Evolutionary conservation across 2,113 vertebrate species (phyloP).

Genomic region (Neolamprologus fasciatus): DNA sequence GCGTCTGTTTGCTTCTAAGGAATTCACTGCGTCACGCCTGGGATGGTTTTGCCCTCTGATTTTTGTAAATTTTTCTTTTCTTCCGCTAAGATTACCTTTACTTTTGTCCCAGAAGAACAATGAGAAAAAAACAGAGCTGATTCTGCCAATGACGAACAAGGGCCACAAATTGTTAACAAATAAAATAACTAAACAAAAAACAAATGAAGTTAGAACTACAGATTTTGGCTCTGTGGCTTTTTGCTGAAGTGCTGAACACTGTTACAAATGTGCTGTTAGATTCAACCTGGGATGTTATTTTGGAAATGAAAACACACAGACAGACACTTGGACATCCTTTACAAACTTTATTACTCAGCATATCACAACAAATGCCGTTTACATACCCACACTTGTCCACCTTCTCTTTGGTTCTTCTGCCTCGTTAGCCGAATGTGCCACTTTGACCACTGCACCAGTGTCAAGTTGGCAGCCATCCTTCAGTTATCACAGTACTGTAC

Average conservation of each 20-base stretch:
- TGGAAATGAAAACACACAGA: background rate
- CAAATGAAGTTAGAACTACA: background rate
- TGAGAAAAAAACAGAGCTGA: background rate
- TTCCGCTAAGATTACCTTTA: background rate
- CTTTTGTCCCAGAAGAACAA: background rate
- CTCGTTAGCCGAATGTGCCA: background rate
- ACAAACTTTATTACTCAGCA: background rate
- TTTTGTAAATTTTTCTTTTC: background rate
- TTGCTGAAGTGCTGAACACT: background rate
- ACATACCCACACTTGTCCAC: background rate
- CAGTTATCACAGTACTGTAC: constrained; percentile 99
- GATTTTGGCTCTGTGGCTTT: background rate
- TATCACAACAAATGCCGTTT: background rate
- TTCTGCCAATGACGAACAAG: background rate
- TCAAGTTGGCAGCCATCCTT: constrained; percentile 99
- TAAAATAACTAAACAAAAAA: background rate
- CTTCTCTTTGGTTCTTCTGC: background rate
- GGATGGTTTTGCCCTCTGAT: background rate
- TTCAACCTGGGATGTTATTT: background rate
- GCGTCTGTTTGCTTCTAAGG: background rate
- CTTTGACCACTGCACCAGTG: constrained; percentile 43
- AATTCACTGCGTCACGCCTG: background rate
- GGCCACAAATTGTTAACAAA: background rate
- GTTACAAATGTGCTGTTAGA: background rate
- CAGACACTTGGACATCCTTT: background rate